Evolutionary conservation across 2,888 invertebrate species (phyloP).

Genomic region (Drosophila seclusa): DNA sequence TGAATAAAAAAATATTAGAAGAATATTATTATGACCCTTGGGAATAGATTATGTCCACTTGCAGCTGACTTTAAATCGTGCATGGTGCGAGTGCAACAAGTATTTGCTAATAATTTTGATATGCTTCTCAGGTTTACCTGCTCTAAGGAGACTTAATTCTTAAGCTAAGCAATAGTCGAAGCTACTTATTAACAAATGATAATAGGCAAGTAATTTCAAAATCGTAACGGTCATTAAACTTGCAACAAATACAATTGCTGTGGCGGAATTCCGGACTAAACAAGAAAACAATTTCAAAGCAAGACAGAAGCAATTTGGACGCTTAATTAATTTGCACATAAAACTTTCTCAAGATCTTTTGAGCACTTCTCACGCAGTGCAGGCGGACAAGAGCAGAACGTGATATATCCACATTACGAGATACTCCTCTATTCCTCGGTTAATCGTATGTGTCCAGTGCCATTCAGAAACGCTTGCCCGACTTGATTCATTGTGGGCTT

Average conservation of each 20-base stretch:
- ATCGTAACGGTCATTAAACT: constrained; percentile 71
- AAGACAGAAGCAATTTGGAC: constrained; percentile 42
- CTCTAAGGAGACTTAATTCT: neutral
- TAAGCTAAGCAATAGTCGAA: constrained; percentile 6
- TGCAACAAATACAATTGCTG: constrained; percentile 56
- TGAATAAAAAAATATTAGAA: neutral
- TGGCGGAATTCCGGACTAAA: constrained; percentile 57
- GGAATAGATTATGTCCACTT: neutral
- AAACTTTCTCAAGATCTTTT: constrained; percentile 69
- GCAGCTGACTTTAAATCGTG: no score
- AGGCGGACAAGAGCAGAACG: constrained; percentile 37
- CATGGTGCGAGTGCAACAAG: neutral
- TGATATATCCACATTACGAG: constrained; percentile 30
- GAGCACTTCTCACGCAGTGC: constrained; percentile 48
- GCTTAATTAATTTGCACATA: constrained; percentile 69
- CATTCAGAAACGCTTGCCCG: constrained; percentile 57
- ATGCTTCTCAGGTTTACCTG: neutral
- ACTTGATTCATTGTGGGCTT: constrained; percentile 39
- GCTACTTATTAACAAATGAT: constrained; percentile 12
- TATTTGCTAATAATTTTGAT: no score
- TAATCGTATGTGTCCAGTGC: constrained; percentile 48
- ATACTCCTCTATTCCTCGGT: neutral
- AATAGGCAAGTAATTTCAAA: constrained; percentile 42
- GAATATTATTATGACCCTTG: neutral
- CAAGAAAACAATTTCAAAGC: constrained; percentile 52